Base-by-base conservation (phyloP, 2,888 invertebrate species). In the Hemithea aestivaria region DNA sequence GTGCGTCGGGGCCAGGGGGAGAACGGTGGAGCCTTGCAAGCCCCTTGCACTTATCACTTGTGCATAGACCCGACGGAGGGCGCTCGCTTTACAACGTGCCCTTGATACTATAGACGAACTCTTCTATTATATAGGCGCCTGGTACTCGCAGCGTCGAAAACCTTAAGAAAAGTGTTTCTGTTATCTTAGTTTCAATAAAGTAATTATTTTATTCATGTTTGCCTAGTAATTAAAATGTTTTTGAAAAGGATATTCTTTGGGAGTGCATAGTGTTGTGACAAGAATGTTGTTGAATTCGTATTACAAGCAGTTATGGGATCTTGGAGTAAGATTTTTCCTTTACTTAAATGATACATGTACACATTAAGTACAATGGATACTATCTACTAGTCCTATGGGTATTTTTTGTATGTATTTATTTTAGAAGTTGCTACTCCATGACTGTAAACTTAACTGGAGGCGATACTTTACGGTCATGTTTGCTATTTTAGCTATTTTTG, bases 21-120 rank as follows among this genome's bases (percentile, higher is more conserved):
- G 77, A 80, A 83, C 80, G 76, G 73, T 75, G 72, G 53, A 55
- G 61, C 61, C 62, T 61, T 62, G 58, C 59, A 62, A 57, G 53
- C 58, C 59, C 56, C 56, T 56, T 78, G 81, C 83, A 81, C 73
- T 76, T 68, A 64, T 72, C 83, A 83, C 75, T 80, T 70, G 68
- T 73, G 75, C 77, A 78, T 67, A 70, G 75, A 66, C 61, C 57
- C 65, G 62, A 62, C 58, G 51, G 68, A 66, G 69, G 68, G 67
- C 65, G 66, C 66, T 61, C 74, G 79, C 62, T 67, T 72, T 51
- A 51, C 40, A 44, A 57, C 56, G 56, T 55, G 58, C 58, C 61
- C 62, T 62, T 58, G 48, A 36, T 36, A 16, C 16, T 16, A 16
- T n/a, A n/a, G n/a, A 16, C 16, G 16, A 16, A 16, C 16, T 41